Evolutionary conservation across 2,113 vertebrate genomes (phyloP).

Genomic region (Montifringilla adamsi): DNA sequence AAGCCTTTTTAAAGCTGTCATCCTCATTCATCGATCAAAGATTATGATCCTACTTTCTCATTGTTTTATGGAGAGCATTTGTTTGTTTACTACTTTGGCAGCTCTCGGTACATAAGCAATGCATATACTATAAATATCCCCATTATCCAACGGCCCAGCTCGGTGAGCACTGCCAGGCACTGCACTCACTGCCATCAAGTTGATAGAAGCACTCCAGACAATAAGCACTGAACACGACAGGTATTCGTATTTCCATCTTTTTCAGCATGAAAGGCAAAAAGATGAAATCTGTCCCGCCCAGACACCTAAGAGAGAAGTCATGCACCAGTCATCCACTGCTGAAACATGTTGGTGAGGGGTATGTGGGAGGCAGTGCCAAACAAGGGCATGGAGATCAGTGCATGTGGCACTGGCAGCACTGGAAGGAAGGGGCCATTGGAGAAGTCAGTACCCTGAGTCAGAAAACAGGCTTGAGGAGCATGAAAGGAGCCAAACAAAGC

Average conservation of each 20-base stretch:
- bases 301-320: not conserved
- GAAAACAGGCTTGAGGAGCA: not conserved
- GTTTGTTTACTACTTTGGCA: conserved; percentile 65
- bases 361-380: not conserved
- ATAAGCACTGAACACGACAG: not conserved
- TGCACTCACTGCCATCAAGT: not conserved
- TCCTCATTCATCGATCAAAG: conserved; percentile 50
- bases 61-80: conserved; percentile 62
- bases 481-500: not conserved
- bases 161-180: not conserved
- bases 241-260: not conserved
- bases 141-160: conserved; percentile 10
- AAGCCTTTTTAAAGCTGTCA: conserved; percentile 58
- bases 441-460: not conserved
- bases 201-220: conserved; percentile 30
- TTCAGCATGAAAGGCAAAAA: not conserved
- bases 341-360: not conserved
- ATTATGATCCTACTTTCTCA: conserved; percentile 56
- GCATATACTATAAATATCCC: conserved; percentile 45
- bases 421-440: not conserved
- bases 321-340: not conserved
- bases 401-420: not conserved
- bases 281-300: not conserved
- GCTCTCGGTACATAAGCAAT: conserved; percentile 8
- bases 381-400: not conserved